Evolutionary conservation across 2,797 vertebrate species (phyloP), one percentile per base, ranked within the genome.

Genomic region (Danio tinwini): DNA sequence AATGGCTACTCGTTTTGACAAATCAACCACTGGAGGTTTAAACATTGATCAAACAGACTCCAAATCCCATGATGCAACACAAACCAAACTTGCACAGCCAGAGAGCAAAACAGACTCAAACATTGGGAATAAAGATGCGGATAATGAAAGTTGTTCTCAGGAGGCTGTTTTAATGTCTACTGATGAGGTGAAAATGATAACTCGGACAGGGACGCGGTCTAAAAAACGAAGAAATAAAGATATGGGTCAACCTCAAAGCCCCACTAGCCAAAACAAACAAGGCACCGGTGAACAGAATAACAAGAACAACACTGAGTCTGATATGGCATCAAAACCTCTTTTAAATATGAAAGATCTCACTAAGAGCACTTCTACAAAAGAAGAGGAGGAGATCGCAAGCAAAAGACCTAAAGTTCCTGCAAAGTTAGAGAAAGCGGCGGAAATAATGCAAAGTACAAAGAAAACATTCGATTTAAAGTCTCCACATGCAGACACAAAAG

Each of bases 141-240:
- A 68, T 17, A 56, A 42, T 42, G 16, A 3, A 17, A 19, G 40
- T 5, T 52, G 21, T 68, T 67, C 21, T 19, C 6, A 29, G 14
- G 74, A 82, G 56, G 80, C 81, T 37, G 50, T 78, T 87, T 64
- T 88, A 53, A n/a, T 52, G 69, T 58, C 62, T 2, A 29, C 49
- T 39, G 78, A 67, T 40, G 69, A 78, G 63, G 53, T 81, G 19
- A 90, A 88, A 89, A 85, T 55, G 8, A 80, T 74, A 0, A 81
- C 14, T 73, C 89, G 83, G 83, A 76, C 81, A 39, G 63, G 76
- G 39, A 85, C 88, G 1, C 88, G 83, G 70, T 86, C 90, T 11
- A 93, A 90, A 87, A 90, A 69, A 71, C 87, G 78, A 65, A 90
- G 88, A 87, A 79, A 71, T 37, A 90, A 74, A 85, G 88, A 92